Base-by-base conservation (phyloP, 2,888 invertebrate species). In the Pomacea canaliculata region DNA sequence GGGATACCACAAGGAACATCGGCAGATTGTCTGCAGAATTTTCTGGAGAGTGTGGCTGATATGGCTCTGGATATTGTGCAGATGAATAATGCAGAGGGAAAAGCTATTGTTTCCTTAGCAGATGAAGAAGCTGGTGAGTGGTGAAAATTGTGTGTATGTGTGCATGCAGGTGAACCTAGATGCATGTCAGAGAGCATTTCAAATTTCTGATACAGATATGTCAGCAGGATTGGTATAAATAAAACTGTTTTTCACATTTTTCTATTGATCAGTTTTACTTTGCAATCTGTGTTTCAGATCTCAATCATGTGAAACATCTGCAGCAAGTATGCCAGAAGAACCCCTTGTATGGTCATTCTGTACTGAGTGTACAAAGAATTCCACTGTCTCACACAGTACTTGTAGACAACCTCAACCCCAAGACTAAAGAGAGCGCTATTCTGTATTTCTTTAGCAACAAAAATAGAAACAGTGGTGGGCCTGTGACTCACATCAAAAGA, bases 371-470 rank as follows among this genome's bases (percentile, higher is more conserved):
- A 23, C 63, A 63, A 12, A 18, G 63, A 12, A 19, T 63, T 23
- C 63, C n/a, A 63, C 23, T 63, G 63, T 63, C 63, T 63, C 16
- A 63, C 23, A 62, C 74, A 23, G 18, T 74, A 27, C 62, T 46
- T 10, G 74, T 74, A 27, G 13, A 18, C 7, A 67, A 67, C 10
- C 62, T 74, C 23, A 62, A 69, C 4, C 69, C 74, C 16, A 18
- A 19, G 12, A 74, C 74, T 19, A 46, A 13, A 9, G 8, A 23
- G 7, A 68, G 68, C 7, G 10, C 48, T 13, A 48, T 74, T 16
- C 13, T 4, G 49, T 49, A 48, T 10, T 69, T 49, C 74, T 74
- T 74, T 68, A 60, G 48, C 49, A 74, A 74, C 74, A 74, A 63
- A 62, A 74, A 13, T 10, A 69, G 74, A 13, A 74, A 62, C 23